Evolutionary conservation across 2,888 invertebrate genomes (phyloP).

Genomic region (Megalurothrips usitatus): DNA sequence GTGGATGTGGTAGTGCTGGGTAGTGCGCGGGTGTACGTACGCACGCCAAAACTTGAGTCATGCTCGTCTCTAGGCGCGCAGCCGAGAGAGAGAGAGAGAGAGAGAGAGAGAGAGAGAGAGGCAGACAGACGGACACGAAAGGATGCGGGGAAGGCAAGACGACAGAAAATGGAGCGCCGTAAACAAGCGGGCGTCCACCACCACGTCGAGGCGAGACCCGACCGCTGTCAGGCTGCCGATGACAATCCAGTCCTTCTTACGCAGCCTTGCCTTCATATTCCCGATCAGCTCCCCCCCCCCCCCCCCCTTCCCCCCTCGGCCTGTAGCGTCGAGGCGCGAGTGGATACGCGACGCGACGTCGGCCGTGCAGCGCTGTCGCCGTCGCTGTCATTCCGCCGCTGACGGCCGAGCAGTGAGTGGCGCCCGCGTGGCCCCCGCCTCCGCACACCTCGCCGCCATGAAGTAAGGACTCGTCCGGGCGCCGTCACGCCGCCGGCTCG

Average conservation of each 20-base stretch:
- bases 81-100: slow-evolving; percentile 7
- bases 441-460: too few species aligned
- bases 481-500: too few species aligned
- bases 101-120: slow-evolving; percentile 18
- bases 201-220: too few species aligned
- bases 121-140: background rate
- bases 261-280: too few species aligned
- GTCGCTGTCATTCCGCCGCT: background rate
- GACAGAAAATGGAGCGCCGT: background rate
- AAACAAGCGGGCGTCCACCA: background rate
- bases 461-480: too few species aligned
- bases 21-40: too few species aligned
- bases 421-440: background rate
- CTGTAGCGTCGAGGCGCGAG: background rate
- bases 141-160: background rate
- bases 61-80: too few species aligned
- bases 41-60: too few species aligned
- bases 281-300: background rate
- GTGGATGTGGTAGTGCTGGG: too few species aligned
- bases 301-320: background rate
- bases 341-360: background rate
- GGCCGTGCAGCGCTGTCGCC: background rate
- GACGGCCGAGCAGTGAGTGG: too few species aligned
- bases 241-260: too few species aligned
- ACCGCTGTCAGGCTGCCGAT: too few species aligned